Evolutionary conservation across 2,113 vertebrate species (phyloP), one percentile per base, ranked within the genome.

Genomic region (Otocyon megalotis): DNA sequence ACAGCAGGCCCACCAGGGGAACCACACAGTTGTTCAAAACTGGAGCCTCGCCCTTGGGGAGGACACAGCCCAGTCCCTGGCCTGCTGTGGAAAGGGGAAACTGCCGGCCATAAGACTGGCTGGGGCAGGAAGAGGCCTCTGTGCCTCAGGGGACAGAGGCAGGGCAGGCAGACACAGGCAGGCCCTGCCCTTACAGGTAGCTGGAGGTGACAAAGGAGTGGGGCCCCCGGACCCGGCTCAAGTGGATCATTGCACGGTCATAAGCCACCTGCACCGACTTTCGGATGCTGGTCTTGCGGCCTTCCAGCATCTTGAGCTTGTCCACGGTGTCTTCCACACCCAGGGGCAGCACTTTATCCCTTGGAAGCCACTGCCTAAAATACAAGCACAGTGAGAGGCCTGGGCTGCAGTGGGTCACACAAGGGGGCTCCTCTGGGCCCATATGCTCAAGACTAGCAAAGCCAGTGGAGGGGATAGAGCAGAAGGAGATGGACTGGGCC

Each of bases 201-300:
- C 67, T 98, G 96, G 99, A 99, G 0, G 99, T 97, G 58, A 99
- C 96, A 0, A 99, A 99, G 98, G 99, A 99, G 13, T 99, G 99
- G 77, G 98, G 99, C 12, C 99, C 99, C 96, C 99, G 99, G 76
- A 99, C 99, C 0, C 99, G 97, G 99, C 99, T 99, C 99, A 99
- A 98, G 98, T 99, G 99, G 86, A 99, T 99, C 99, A 99, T 99
- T 82, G 99, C 99, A 0, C 99, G 98, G 98, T 99, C 99, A 0
- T 99, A 99, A 2, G 99, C 99, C 99, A 99, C 99, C 98, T 99
- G 99, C 82, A 99, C 99, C 0, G 99, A 99, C 96, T 99, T 99
- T 96, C 99, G 99, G 98, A 99, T 99, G 99, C 99, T 99, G 97
- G 99, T 99, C 98, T 99, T 99, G 62, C 99, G 99, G 19, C 99